Conservation (phyloP, 2,888 invertebrate species). For the Cyaniris semiargus region DNA sequence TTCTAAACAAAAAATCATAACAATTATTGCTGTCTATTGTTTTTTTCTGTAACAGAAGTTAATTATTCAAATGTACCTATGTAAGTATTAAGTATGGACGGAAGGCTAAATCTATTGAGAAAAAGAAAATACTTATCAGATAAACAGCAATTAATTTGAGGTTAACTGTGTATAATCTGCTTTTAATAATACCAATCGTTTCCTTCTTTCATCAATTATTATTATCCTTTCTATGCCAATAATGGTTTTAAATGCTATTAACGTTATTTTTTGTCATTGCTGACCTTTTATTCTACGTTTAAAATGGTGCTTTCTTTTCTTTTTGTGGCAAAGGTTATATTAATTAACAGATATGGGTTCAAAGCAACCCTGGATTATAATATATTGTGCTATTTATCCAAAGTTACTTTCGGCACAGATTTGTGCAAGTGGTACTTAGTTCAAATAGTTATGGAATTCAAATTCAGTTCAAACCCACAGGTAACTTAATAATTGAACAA, state of each 20-base stretch:
- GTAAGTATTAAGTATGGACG: neutral
- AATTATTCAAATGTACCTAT: neutral
- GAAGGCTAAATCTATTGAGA: neutral
- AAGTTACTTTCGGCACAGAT: too few relatives aligned
- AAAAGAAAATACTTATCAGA: neutral
- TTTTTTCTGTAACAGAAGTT: neutral
- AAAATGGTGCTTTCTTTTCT: neutral
- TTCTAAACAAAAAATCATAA: neutral
- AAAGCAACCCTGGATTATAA: too few relatives aligned
- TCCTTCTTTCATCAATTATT: conserved; percentile 9
- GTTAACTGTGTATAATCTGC: neutral
- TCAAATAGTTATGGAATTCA: too few relatives aligned
- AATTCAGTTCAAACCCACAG: too few relatives aligned
- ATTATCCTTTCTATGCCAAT: neutral
- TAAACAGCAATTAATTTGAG: neutral
- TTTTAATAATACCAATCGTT: neutral
- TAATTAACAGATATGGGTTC: too few relatives aligned
- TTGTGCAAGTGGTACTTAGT: too few relatives aligned
- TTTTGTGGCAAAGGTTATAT: neutral
- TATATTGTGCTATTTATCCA: too few relatives aligned
- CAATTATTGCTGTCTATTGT: neutral
- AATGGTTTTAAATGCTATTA: neutral
- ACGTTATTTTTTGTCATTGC: neutral
- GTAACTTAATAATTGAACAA: too few relatives aligned
- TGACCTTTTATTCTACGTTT: conserved; percentile 19